Evolutionary conservation across 2,888 invertebrate species (phyloP), one percentile per base, ranked within the genome.

Genomic region (Julus scanicus): DNA sequence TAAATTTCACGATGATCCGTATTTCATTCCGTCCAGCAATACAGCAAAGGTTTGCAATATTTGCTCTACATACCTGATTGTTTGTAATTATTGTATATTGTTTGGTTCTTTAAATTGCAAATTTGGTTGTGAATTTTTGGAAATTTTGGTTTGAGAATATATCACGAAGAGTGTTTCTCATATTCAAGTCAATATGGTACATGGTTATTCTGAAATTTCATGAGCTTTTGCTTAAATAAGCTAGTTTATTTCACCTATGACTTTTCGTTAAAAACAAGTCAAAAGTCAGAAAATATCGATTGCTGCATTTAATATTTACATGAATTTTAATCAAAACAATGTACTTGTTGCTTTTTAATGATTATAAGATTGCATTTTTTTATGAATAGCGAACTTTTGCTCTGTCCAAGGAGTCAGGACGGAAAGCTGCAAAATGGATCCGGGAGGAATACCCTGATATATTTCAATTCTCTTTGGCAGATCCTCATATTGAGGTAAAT

Each of bases 1-100:
- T 92, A 96, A 96, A 91, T 98, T 95, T 92, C 96, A 97, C 91
- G 98, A 98, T 94, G 98, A 98, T 93, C 98, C 98, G 0, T 97
- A 94, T 91, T 93, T 98, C 20, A 95, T 95, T 90, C 98, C 98
- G 0, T 92, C 93, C 89, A 96, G 96, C 11, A 96, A 95, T 92
- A 89, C 92, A 3, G 93, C 92, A 90, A 95, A 96, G 84, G 89
- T 89, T 85, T 86, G 39, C 57, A 8, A n/a, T 8, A 9, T n/a
- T 44, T 44, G 37, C 48, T 53, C 53, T 53, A 5, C 15, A 3
- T 53, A 29, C 29, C 29, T 53, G 53, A n/a, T 20, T 29, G 29
- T 71, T 71, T 20, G n/a, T 71, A 71, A 29, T 71, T 71, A 20
- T 2, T 20, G 29, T 29, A 71, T 9, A 20, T 20, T 71, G 29